These are phyloP conservation scores for Spea multiplicata DNA, from an alignment of 2,113 vertebrate genomes.

Conservation along the genomic window DNA sequence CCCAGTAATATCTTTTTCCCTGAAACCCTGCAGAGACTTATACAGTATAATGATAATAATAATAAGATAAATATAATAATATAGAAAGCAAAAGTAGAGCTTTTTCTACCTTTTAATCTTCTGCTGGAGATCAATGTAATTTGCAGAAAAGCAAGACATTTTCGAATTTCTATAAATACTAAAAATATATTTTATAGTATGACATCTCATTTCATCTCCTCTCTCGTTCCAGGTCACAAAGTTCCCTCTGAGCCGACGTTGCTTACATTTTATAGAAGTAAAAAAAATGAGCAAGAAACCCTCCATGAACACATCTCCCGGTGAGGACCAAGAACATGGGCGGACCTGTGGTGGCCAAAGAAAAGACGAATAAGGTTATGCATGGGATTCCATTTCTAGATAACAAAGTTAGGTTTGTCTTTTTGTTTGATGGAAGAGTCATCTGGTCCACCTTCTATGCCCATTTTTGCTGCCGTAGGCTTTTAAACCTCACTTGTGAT, in stretches of 20 bases:
- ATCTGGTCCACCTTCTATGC: too few relatives aligned
- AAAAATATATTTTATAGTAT: constrained; percentile 35
- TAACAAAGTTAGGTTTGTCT: too few relatives aligned
- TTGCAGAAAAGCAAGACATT: constrained; percentile 29
- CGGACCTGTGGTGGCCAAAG: background rate
- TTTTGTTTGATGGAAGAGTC: too few relatives aligned
- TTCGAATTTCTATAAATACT: constrained; percentile 36
- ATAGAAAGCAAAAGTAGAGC: background rate
- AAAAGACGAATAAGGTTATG: too few relatives aligned
- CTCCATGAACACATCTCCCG: background rate
- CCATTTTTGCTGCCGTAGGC: too few relatives aligned
- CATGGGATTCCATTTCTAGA: too few relatives aligned
- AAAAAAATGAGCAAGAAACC: background rate
- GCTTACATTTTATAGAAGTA: background rate
- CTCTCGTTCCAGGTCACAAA: constrained; percentile 37
- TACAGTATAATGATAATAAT: constrained; percentile 27
- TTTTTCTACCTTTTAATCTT: constrained; percentile 18
- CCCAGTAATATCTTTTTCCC: constrained; percentile 13
- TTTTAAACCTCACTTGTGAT: too few relatives aligned
- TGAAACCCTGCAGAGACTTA: constrained; percentile 19
- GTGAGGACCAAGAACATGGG: background rate
- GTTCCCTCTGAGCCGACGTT: background rate
- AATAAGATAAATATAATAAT: constrained; percentile 31
- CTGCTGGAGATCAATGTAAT: constrained; percentile 26
- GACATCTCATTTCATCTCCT: constrained; percentile 39